Base-by-base conservation (phyloP, 2,113 vertebrate genomes). In the Galeopterus variegatus region DNA sequence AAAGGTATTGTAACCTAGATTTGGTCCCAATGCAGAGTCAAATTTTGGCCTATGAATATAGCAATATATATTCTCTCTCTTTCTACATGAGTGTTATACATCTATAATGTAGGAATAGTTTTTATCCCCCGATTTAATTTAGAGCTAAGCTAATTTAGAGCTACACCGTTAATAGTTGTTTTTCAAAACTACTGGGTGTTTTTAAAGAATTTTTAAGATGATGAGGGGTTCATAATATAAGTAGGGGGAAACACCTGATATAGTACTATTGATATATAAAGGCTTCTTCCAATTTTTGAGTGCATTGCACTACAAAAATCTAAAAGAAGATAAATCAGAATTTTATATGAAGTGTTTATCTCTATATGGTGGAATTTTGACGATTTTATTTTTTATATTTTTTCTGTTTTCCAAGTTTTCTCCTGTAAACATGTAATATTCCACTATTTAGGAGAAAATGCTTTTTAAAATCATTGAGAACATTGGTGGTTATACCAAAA, bases 401-500 rank as follows among this genome's bases (percentile, higher is more conserved):
- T 88, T 84, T 91, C 21, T 90, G 4, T 83, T 95, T 91, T 92
- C 33, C 10, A 90, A 17, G 3, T 82, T 58, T 92, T 88, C 4
- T 88, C 18, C 14, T 84, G 0, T 96, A 50, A 89, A 6, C 23
- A 48, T 79, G 14, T 83, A 65, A 65, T 94, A 81, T 8, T 87
- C n/a, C 90, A 36, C n/a, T 65, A 26, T 84, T 84, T 5, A 77
- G 70, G 76, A 24, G 10, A 15, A 96, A 88, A 86, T 97, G 3
- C 21, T 90, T 86, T 92, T 93, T 17, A 84, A 93, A 88, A 64
- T 92, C 24, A 70, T 65, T 82, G 28, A 90, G 52, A 79, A 72
- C 45, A 52, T 90, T 94, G 89, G 11, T 95, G 8, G 45, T 79
- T 90, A 33, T 93, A 95, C 36, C 64, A 70, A 82, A 96, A 87